Evolutionary conservation across 1,140 invertebrate genomes (phyloP).

Genomic region (Mamestra configurata): DNA sequence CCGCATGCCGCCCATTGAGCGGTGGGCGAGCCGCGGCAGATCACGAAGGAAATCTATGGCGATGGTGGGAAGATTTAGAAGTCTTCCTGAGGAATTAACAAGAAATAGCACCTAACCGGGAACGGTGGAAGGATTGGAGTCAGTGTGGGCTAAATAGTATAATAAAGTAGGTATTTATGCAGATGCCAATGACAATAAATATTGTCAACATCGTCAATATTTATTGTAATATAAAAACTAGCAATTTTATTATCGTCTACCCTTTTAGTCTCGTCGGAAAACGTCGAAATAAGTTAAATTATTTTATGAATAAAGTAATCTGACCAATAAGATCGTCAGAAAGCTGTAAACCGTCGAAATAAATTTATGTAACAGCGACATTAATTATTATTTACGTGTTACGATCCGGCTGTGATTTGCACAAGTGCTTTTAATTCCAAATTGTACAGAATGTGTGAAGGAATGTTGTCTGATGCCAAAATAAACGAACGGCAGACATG

Average conservation of each 20-base stretch:
- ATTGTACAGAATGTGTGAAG: constrained; percentile 11
- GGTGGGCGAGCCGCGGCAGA: too few species aligned
- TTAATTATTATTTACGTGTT: constrained; percentile 48
- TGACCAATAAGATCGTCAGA: neutral
- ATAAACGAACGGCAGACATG: neutral
- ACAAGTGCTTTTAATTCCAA: constrained; percentile 32
- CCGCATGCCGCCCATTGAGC: too few species aligned
- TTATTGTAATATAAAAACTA: too few species aligned
- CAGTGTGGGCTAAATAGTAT: too few species aligned
- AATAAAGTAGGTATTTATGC: too few species aligned
- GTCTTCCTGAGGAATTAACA: too few species aligned
- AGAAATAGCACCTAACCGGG: too few species aligned
- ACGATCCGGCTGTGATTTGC: constrained; percentile 12
- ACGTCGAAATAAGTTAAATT: neutral
- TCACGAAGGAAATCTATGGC: too few species aligned
- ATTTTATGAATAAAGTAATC: neutral
- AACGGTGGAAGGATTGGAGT: too few species aligned
- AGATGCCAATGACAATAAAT: too few species aligned
- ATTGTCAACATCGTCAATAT: too few species aligned
- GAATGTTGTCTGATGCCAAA: constrained; percentile 19
- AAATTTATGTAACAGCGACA: constrained; percentile 55
- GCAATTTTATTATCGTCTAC: neutral
- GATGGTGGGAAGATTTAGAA: too few species aligned
- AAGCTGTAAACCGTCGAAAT: constrained; percentile 27
- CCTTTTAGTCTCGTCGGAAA: neutral